Evolutionary conservation across 2,113 vertebrate genomes (phyloP), one percentile per base, ranked within the genome.

Genomic region (Halichoeres trimaculatus): DNA sequence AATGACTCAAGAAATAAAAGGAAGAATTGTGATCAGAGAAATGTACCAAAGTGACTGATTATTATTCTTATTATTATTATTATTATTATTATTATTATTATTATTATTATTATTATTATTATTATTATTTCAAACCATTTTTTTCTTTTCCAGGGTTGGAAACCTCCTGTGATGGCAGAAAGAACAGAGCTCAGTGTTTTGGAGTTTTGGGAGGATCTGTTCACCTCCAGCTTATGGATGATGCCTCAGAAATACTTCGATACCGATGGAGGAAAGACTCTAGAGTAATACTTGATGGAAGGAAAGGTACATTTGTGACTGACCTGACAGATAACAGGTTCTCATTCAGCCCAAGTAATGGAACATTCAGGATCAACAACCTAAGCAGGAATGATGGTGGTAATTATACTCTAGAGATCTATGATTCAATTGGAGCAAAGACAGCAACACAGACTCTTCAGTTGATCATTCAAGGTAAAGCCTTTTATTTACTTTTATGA

Each of bases 141-240:
- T n/a, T n/a, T n/a, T n/a, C n/a, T n/a, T n/a, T n/a, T 38, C 0
- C 78, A 90, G 91, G 66, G 62, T 47, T 70, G n/a, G 71, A 80
- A 40, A 71, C 19, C 10, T 0, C 0, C 56, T 92, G 89, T 85
- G 87, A 90, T 63, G 55, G 45, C 68, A 84, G 75, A 70, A 43
- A 58, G 61, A 0, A 80, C 68, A 14, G 40, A 51, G 0, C 60
- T 83, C 67, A 50, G 57, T 92, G 89, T 80, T 84, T 72, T 38
- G 89, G 85, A 74, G 41, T 80, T 68, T 62, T 91, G 55, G 83
- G 83, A 85, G 83, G 83, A 84, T 59, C 71, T 22, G 64, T 91
- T 63, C 10, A 22, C 54, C 6, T 91, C 17, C 45, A 2, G 23
- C 74, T 92, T 79, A 62, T 78, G 52, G 55, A 79, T 47, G 45